Evolutionary conservation across 1,140 invertebrate species (phyloP).

Genomic region (Apis laboriosa): DNA sequence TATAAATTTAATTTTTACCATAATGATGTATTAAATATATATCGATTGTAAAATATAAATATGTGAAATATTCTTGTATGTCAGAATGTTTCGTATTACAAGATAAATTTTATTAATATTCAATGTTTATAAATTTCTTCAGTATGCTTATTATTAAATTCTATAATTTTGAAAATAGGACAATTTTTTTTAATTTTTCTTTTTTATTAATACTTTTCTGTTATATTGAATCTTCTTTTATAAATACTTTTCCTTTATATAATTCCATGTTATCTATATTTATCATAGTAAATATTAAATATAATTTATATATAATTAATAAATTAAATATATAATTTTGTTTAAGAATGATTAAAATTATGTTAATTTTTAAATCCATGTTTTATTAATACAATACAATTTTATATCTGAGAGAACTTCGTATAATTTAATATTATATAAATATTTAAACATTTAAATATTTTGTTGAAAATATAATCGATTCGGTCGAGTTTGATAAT

Average conservation of each 20-base stretch:
- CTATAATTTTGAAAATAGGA: background rate
- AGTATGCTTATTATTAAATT: conserved; percentile 20
- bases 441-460: background rate
- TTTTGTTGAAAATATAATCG: background rate
- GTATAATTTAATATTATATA: background rate
- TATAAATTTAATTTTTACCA: conserved; percentile 10
- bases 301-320: conserved; percentile 64
- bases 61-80: conserved; percentile 31
- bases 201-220: conserved; percentile 1
- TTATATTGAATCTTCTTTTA: conserved; percentile 11
- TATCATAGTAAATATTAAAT: conserved; percentile 50
- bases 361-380: conserved; percentile 2
- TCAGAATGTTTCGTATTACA: conserved; percentile 2
- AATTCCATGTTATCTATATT: conserved; percentile 55
- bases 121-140: background rate
- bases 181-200: conserved; percentile 29
- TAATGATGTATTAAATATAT: background rate
- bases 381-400: background rate
- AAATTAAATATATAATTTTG: conserved; percentile 48
- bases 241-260: conserved; percentile 13
- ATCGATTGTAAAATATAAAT: conserved; percentile 9
- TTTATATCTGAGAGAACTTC: background rate
- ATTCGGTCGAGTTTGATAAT: background rate
- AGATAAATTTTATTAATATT: conserved; percentile 24
- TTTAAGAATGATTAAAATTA: conserved; percentile 32